A percentile compares a stretch with the other conserved stretches of the same genome.
Evolutionary conservation across 1,140 invertebrate genomes (phyloP).

Genomic region (Chrysomallon squamiferum): DNA sequence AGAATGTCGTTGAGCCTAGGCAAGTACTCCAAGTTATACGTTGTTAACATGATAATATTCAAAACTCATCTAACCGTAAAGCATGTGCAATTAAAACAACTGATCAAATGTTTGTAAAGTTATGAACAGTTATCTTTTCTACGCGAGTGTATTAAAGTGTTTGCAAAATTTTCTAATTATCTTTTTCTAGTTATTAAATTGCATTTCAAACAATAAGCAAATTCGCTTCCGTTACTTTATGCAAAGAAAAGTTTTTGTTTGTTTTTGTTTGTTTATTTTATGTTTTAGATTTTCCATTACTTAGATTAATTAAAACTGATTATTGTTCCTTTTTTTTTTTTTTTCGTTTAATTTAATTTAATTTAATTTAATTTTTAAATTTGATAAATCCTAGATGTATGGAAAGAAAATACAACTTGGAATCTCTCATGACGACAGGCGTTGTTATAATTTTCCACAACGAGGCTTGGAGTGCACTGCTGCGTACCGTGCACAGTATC

Average conservation of each 20-base stretch:
- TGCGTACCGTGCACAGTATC: slow-evolving; percentile 95
- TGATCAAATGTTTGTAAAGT: background rate
- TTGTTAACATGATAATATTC: background rate
- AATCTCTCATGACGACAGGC: slow-evolving; percentile 72
- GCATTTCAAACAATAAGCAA: no score
- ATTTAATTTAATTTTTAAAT: no score
- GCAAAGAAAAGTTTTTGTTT: no score
- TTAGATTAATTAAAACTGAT: no score
- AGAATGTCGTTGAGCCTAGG: slow-evolving; percentile 93
- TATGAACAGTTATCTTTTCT: background rate
- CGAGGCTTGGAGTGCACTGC: slow-evolving; percentile 91
- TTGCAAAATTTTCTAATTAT: background rate
- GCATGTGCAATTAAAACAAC: background rate
- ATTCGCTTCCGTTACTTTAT: no score
- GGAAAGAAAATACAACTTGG: slow-evolving; percentile 64
- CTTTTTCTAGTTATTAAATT: no score
- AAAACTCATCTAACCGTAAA: background rate
- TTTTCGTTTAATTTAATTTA: no score
- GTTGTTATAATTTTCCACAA: slow-evolving; percentile 97
- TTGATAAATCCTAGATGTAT: slow-evolving; percentile 67
- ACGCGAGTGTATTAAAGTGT: background rate
- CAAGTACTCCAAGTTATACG: slow-evolving; percentile 71
- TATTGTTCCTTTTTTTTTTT: no score
- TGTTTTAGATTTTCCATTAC: no score
- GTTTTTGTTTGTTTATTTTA: no score